Evolutionary conservation across 2,113 vertebrate species (phyloP).

Genomic region (Gnathochromis pfefferi): DNA sequence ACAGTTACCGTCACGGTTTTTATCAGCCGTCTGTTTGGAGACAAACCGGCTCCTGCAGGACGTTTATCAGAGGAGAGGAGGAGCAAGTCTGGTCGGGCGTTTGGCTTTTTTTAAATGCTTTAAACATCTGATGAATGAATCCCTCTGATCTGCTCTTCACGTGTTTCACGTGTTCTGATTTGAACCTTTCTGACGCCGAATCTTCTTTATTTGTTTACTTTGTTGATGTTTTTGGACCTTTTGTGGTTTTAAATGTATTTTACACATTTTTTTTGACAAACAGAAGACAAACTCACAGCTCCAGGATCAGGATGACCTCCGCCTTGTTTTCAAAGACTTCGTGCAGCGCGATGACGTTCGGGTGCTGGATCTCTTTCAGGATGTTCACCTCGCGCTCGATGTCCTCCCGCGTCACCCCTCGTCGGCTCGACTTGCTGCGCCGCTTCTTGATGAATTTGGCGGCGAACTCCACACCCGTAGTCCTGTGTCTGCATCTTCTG

Average conservation of each 20-base stretch:
- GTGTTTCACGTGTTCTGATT: not conserved
- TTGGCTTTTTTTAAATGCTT: not conserved
- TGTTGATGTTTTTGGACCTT: not conserved
- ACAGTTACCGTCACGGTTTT: not conserved
- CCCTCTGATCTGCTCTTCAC: rapidly evolving
- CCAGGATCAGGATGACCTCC: constrained; percentile 94
- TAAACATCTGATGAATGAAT: rapidly evolving
- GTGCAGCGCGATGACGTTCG: constrained; percentile 90
- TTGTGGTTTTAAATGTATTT: not conserved
- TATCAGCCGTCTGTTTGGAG: not conserved
- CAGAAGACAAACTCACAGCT: constrained; percentile 81
- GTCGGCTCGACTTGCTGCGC: constrained; percentile 87
- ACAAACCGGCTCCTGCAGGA: not conserved
- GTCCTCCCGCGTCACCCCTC: constrained; percentile 89
- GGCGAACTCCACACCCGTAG: constrained; percentile 80
- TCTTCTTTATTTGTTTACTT: not conserved
- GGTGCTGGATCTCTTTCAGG: constrained; percentile 90
- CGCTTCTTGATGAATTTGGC: constrained; percentile 97
- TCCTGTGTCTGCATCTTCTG: constrained; percentile 86
- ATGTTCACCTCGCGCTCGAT: constrained; percentile 95
- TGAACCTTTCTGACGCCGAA: rapidly evolving
- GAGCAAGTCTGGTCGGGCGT: rapidly evolving
- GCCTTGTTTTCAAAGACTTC: constrained; percentile 95
- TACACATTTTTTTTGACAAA: rapidly evolving
- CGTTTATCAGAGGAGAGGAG: not conserved